Conservation (phyloP, 2,888 invertebrate species). For the Sericinus montela region DNA sequence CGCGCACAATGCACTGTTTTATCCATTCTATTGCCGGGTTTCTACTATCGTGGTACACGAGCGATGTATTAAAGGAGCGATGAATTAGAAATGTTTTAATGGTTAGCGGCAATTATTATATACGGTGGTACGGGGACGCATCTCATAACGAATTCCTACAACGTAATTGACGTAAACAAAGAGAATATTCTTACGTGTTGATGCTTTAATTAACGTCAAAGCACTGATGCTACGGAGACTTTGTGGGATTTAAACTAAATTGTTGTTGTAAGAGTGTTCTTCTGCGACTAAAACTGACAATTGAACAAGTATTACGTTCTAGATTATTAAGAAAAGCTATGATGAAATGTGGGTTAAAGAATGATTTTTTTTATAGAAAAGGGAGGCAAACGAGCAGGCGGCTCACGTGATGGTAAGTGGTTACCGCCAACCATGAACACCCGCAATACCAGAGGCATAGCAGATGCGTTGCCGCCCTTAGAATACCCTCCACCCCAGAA, state of each 20-base stretch:
- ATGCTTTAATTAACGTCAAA: conserved; percentile 19
- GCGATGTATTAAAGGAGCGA: neutral
- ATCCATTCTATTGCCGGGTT: conserved; percentile 1
- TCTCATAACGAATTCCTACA: conserved; percentile 36
- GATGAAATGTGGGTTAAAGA: too few species aligned
- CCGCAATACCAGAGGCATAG: too few species aligned
- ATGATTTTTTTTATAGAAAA: too few species aligned
- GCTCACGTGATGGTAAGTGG: too few species aligned
- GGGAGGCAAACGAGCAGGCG: too few species aligned
- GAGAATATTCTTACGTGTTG: conserved; percentile 32
- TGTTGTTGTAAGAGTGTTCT: neutral
- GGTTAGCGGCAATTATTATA: neutral
- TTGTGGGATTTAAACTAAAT: conserved; percentile 17
- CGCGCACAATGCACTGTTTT: neutral
- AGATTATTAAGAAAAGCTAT: too few species aligned
- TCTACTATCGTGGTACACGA: too few species aligned
- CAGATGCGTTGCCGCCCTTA: too few species aligned
- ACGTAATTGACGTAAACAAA: conserved; percentile 44
- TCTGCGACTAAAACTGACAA: too few species aligned
- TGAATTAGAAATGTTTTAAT: conserved; percentile 6
- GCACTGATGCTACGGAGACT: conserved; percentile 15
- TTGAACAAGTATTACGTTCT: too few species aligned
- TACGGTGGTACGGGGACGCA: conserved; percentile 27
- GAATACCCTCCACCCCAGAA: too few species aligned
- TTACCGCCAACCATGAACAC: too few species aligned